Percentiles rank a stretch among this genome's conserved stretches.
These are phyloP conservation scores for Crematogaster levior DNA, from an alignment of 2,888 invertebrate genomes.

Conservation along the genomic window DNA sequence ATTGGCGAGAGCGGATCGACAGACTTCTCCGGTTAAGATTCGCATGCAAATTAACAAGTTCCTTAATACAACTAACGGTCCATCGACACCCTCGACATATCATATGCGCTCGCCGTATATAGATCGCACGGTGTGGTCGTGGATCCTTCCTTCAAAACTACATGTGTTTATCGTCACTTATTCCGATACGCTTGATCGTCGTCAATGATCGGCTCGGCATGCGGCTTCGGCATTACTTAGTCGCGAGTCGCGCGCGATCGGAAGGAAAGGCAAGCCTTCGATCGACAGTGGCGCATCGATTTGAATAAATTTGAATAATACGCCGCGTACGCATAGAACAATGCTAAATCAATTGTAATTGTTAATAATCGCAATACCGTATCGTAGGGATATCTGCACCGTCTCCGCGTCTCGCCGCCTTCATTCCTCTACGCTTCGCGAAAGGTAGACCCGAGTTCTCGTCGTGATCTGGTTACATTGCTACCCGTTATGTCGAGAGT, in stretches of 20 bases:
- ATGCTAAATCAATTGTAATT: conserved; percentile 82
- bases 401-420: not conserved
- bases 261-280: conserved; percentile 10
- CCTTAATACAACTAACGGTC: conserved; percentile 60
- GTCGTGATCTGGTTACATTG: conserved; percentile 81
- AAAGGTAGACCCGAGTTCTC: conserved; percentile 59
- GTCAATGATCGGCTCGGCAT: conserved; percentile 2
- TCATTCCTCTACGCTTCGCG: conserved; percentile 38
- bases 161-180: not conserved
- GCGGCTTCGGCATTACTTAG: not conserved
- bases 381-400: conserved; percentile 56
- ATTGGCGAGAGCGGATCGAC: conserved; percentile 31
- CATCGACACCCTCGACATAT: conserved; percentile 64
- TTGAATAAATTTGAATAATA: conserved; percentile 82
- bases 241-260: conserved; percentile 5
- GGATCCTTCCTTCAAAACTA: not conserved
- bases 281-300: conserved; percentile 63
- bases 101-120: conserved; percentile 11
- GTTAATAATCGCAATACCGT: conserved; percentile 81
- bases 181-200: conserved; percentile 14
- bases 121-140: not conserved
- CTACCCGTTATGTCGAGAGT: conserved; percentile 81
- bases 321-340: conserved; percentile 73
- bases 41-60: conserved; percentile 74
- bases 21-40: conserved; percentile 46